Base-by-base conservation (phyloP, 2,113 vertebrate species). In the Gorsachius goisagi region DNA sequence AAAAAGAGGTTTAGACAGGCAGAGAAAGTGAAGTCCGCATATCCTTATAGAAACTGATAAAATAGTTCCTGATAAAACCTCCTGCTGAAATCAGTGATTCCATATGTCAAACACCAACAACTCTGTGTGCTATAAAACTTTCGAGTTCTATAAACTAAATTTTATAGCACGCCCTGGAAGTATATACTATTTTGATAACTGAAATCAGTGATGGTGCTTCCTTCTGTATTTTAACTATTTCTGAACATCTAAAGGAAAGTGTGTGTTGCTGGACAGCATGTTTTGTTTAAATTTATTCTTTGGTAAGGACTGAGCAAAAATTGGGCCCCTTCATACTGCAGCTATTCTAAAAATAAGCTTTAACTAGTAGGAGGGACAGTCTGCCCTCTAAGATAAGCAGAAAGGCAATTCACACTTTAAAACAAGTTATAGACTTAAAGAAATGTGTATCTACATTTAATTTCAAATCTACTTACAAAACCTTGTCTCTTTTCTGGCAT, bases 261-360 rank as follows among this genome's bases (percentile, higher is more conserved):
- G 30, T 56, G 15, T 33, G 15, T 37, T 88, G 35, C n/a, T 58
- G n/a, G 11, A 67, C 15, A 74, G 20, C 0, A 0, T 37, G 30
- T 52, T 90, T 85, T 78, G 6, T 47, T 88, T 28, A 19, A 62
- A 66, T 62, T 66, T 60, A 47, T 39, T 85, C 12, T 85, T 90
- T 81, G 7, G 37, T 44, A 74, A 56, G 13, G 22, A 85, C 37
- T 50, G 13, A 45, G 32, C 5, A 73, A 77, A 93, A 77, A 37
- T 1, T 63, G 9, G 21, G 8, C 4, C 27, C 6, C 21, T 53
- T 56, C 53, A 55, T 12, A 83, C 5, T n/a, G 9, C 79, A 86
- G 14, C 5, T 79, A 18, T 53, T 74, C 74, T 44, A 14, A 75
- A 96, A 71, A 63, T 12, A 45, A 66, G 3, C 8, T 77, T 90